A percentile compares a stretch with the other conserved stretches of the same genome.
Evolutionary conservation across 2,888 invertebrate species (phyloP).

Genomic region (Mactromeris polynyma): DNA sequence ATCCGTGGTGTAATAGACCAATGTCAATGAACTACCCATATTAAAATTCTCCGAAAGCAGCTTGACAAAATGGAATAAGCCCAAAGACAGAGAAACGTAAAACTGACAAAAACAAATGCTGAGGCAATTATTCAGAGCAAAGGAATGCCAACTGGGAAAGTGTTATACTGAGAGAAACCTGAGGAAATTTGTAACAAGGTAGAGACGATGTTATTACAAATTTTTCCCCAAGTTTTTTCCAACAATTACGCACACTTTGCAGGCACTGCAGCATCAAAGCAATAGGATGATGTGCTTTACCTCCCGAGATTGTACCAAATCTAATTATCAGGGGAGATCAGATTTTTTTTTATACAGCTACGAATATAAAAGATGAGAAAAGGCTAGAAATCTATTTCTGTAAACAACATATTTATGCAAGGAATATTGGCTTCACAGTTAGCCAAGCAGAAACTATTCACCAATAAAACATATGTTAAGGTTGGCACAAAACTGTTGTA

Average conservation of each 20-base stretch:
- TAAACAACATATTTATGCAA: background rate
- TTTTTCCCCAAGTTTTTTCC: background rate
- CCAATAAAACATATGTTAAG: background rate
- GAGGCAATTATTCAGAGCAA: background rate
- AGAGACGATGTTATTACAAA: slow-evolving; percentile 2
- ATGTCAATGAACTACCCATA: background rate
- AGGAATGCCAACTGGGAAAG: background rate
- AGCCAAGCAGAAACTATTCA: background rate
- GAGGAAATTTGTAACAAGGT: background rate
- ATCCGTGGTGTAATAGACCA: too few species aligned
- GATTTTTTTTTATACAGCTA: background rate
- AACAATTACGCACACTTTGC: background rate
- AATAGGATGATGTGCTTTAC: background rate
- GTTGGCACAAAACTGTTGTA: too few species aligned
- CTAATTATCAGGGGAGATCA: background rate
- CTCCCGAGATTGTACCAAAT: background rate
- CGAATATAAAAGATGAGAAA: background rate
- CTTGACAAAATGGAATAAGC: background rate
- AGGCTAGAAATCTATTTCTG: background rate
- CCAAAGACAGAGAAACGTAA: background rate
- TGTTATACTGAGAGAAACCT: background rate
- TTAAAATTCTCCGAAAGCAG: background rate
- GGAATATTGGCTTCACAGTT: background rate
- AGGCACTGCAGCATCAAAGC: background rate
- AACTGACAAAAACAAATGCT: background rate